A percentile compares a stretch with the other conserved stretches of the same genome.
These are phyloP conservation scores for Borostomias antarcticus DNA, from an alignment of 2,797 vertebrate species.

Conservation along the genomic window DNA sequence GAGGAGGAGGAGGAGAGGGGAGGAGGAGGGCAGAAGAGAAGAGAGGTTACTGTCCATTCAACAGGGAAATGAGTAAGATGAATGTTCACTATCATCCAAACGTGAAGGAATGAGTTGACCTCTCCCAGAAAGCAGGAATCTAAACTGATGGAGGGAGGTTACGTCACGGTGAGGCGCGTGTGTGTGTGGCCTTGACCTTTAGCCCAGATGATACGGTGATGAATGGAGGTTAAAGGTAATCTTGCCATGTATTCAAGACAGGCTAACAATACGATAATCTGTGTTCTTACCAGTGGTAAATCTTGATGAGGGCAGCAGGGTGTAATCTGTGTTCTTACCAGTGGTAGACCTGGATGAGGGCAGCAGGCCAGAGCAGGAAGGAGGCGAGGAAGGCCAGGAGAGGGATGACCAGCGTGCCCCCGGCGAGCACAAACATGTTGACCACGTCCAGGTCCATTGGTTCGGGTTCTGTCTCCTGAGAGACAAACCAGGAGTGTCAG, in stretches of 20 bases:
- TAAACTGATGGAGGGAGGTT: background rate
- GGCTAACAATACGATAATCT: background rate
- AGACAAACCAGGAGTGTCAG: background rate
- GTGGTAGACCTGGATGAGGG: conserved; percentile 83
- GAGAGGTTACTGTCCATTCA: no score
- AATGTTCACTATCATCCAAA: background rate
- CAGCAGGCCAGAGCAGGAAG: conserved; percentile 84
- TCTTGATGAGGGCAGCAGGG: conserved; percentile 74
- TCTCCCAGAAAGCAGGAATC: background rate
- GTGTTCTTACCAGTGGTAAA: conserved; percentile 86
- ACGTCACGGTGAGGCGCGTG: background rate
- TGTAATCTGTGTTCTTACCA: conserved; percentile 74
- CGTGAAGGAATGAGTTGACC: background rate
- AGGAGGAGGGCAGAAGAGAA: no score
- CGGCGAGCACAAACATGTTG: conserved; percentile 84
- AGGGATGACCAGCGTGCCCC: conserved; percentile 81
- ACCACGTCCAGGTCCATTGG: conserved; percentile 81
- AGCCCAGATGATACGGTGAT: background rate
- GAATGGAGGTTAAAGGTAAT: background rate
- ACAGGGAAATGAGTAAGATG: background rate
- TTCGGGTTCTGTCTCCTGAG: conserved; percentile 27
- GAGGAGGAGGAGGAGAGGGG: background rate
- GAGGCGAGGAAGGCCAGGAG: conserved; percentile 85
- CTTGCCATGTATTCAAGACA: background rate
- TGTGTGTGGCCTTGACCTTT: background rate